Evolutionary conservation across 2,113 vertebrate species (phyloP), one percentile per base, ranked within the genome.

Genomic region (Alligator mississippiensis): DNA sequence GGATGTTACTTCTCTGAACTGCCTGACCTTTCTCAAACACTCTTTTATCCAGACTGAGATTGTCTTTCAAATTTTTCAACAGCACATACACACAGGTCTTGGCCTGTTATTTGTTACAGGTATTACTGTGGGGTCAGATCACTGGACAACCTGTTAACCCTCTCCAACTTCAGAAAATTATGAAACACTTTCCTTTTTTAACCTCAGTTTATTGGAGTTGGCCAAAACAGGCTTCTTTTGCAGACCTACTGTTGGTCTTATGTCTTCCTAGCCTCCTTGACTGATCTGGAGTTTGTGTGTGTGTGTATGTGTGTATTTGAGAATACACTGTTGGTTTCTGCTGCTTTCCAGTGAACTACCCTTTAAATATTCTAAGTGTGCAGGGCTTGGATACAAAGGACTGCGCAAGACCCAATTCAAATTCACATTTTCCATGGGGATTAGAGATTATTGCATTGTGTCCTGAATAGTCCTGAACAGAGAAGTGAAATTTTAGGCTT

Each of bases 1-100:
- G 17, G 47, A 64, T 82, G 79, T 58, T 90, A 84, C 22, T 55
- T 91, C 28, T 89, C 93, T 93, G 34, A 84, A 66, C 55, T 87
- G 83, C 11, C n/a, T 88, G 30, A 0, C 47, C 3, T 90, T 75
- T 90, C 91, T 77, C 64, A 77, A 5, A 21, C 25, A 81, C 27
- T 47, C 2, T 72, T 9, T 38, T 76, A 85, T 70, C 66, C 30
- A 93, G 81, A 83, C 57, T 77, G 74, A 77, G 47, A 87, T 55
- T 87, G 88, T 14, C 22, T 93, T 91, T 77, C 82, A 4, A 19
- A 60, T 91, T 92, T 85, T 74, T 12, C 64, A 4, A 28, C 34
- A 87, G 83, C 21, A 74, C 12, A 74, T 47, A 47, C 34, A 30
- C 21, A 74, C 24, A 10, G 34, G 34, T 22, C 21, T 22, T 47